Evolutionary conservation across 2,113 vertebrate genomes (phyloP), one percentile per base, ranked within the genome.

Genomic region (Nanger granti): DNA sequence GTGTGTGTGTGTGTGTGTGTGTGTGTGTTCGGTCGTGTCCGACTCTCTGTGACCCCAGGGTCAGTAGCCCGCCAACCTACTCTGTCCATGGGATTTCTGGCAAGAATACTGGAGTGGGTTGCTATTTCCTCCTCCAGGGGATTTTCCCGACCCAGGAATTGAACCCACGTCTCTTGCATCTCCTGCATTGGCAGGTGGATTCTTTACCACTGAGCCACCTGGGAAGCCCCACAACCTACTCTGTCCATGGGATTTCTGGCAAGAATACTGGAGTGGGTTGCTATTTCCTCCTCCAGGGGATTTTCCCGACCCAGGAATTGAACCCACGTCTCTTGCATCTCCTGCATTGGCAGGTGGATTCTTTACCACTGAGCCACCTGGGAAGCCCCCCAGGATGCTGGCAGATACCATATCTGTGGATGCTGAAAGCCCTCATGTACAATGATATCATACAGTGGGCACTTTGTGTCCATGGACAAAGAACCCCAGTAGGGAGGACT

Each of bases 1-100:
- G 66, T 41, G 37, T 76, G 69, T 20, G 17, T 14, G 66, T 69
- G 31, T 69, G 4, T 73, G n/a, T 73, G 4, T 73, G n/a, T 73
- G 66, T 34, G 73, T 76, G 73, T 76, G 11, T 79, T 9, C 22
- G 7, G 37, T 41, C 3, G 0, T 26, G 73, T 79, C 37, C 0
- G 0, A 28, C 37, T 44, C 10, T 41, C 24, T 44, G 41, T 13
- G 7, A 44, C 37, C 73, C 41, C 37, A 79, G 11, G 22, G 73
- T 26, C 6, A 0, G 41, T 0, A 44, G 37, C 73, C 73, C 0
- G 0, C 37, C 37, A 44, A 28, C 3, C 6, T 28, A 44, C 73
- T 79, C 37, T 79, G 73, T 14, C 37, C 37, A 28, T 79, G 73
- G 73, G 22, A 79, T 79, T 44, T 79, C 73, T 0, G 0, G 37